These are phyloP conservation scores for Diabrotica balteata DNA, from an alignment of 2,888 invertebrate genomes.

Conservation along the genomic window DNA sequence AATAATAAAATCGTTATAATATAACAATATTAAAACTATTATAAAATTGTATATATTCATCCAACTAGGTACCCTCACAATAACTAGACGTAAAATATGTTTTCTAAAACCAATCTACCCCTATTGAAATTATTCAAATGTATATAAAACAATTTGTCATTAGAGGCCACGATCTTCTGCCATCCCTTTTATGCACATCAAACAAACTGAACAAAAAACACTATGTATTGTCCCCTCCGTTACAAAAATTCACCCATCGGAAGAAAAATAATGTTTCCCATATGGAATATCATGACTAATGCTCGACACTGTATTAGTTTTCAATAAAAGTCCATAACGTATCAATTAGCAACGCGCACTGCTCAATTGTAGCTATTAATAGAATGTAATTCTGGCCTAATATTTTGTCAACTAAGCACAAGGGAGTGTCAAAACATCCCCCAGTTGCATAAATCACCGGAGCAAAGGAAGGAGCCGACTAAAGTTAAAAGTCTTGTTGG, in stretches of 20 bases:
- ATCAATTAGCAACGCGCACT: constrained; percentile 53
- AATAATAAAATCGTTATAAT: too few relatives aligned
- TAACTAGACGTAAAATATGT: too few relatives aligned
- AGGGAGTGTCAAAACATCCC: constrained; percentile 53
- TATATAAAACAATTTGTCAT: constrained; percentile 29
- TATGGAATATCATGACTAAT: constrained; percentile 40
- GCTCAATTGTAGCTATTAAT: constrained; percentile 52
- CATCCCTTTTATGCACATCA: constrained; percentile 44
- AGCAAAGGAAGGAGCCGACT: constrained; percentile 35
- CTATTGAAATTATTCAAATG: neutral
- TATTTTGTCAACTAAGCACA: constrained; percentile 54
- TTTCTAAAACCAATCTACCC: too few relatives aligned
- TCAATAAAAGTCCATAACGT: constrained; percentile 45
- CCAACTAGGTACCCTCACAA: too few relatives aligned
- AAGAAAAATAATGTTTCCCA: constrained; percentile 43
- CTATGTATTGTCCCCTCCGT: constrained; percentile 14
- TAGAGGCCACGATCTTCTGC: constrained; percentile 37
- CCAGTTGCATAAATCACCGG: constrained; percentile 48
- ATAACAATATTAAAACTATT: too few relatives aligned
- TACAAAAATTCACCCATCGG: constrained; percentile 30
- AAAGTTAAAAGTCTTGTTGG: constrained; percentile 48
- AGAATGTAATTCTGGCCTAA: constrained; percentile 49
- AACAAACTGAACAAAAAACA: constrained; percentile 18
- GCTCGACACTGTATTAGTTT: constrained; percentile 34
- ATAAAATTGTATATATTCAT: too few relatives aligned